Base-by-base conservation (phyloP, 1,140 invertebrate genomes). In the Drusus annulatus region DNA sequence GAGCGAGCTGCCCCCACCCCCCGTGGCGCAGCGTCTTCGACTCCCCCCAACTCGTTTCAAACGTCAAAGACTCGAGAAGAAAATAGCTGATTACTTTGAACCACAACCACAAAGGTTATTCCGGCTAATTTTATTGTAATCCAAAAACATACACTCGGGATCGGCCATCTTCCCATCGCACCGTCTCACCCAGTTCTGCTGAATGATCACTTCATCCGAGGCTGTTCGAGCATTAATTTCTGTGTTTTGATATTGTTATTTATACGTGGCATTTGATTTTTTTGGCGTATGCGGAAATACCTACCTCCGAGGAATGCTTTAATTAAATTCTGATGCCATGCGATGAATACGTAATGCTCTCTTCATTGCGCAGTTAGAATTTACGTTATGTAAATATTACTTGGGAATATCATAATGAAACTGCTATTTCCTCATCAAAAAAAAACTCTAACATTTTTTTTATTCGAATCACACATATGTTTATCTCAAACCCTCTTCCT, bases 71-170 rank as follows among this genome's bases (percentile, higher is more conserved):
- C 62, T 16, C 21, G 62, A 31, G 28, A 28, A 31, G 10, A 65
- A 65, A 65, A 28, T n/a, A 45, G 62, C 62, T 65, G 25, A 65
- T 21, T 65, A 65, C 62, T 65, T 25, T 28, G 25, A 60, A 28
- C 62, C 62, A 31, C 62, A 65, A 65, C 25, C n/a, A 31, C 25
- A 65, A 65, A 65, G 28, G 62, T 21, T 65, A 16, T 13, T 25
- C 19, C 3, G 28, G 16, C 62, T 65, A 65, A 65, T 19, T 60
- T 60, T 60, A 60, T 17, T 65, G 25, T 28, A 65, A n/a, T 45
- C 36, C 36, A 7, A 45, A 45, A 45, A 45, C 36, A 45, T 45
- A 45, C 36, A 45, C 36, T 45, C 36, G 36, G 10, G 8, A 45
- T 45, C 36, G 36, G 7, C 36, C 36, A 45, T 45, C 36, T 45